Conservation (phyloP, 2,797 vertebrate species). For the Dromococcyx pavoninus region DNA sequence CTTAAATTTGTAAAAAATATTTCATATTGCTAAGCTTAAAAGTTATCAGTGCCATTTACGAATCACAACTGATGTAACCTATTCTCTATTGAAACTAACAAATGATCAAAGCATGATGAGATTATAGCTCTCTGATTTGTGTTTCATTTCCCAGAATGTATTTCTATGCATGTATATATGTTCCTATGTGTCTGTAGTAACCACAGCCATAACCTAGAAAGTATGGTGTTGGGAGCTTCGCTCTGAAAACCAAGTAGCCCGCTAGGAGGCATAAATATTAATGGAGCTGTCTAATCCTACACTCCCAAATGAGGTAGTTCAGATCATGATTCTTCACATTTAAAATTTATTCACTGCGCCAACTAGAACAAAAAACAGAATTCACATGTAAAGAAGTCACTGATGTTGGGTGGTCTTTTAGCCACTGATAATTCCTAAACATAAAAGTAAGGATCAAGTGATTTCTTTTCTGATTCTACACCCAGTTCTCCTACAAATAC, state of each 20-base stretch:
- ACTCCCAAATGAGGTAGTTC: constrained; percentile 55
- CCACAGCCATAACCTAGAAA: constrained; percentile 16
- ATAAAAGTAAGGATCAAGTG: constrained; percentile 11
- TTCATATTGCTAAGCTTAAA: neutral
- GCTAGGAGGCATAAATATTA: constrained; percentile 70
- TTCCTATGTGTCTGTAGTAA: neutral
- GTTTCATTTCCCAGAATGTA: neutral
- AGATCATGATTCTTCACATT: constrained; percentile 61
- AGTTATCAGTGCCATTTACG: neutral
- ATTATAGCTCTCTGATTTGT: neutral
- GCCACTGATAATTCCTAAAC: constrained; percentile 31
- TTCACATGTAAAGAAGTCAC: constrained; percentile 9
- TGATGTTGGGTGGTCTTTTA: neutral
- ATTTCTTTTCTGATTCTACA: constrained; percentile 4
- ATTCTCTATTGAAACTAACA: neutral
- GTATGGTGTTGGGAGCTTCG: constrained; percentile 18
- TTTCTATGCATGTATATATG: neutral
- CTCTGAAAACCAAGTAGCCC: constrained; percentile 61
- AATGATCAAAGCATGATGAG: neutral
- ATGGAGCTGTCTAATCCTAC: constrained; percentile 62
- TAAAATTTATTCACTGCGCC: constrained; percentile 53
- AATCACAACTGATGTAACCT: neutral
- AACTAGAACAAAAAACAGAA: constrained; percentile 41
- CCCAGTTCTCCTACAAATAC: neutral
- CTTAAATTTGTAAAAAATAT: neutral